Percentiles rank a stretch among this genome's conserved stretches.
phyloP scores from a whole-genome alignment of 1,140 invertebrate species.

The Apis cerana region DNA sequence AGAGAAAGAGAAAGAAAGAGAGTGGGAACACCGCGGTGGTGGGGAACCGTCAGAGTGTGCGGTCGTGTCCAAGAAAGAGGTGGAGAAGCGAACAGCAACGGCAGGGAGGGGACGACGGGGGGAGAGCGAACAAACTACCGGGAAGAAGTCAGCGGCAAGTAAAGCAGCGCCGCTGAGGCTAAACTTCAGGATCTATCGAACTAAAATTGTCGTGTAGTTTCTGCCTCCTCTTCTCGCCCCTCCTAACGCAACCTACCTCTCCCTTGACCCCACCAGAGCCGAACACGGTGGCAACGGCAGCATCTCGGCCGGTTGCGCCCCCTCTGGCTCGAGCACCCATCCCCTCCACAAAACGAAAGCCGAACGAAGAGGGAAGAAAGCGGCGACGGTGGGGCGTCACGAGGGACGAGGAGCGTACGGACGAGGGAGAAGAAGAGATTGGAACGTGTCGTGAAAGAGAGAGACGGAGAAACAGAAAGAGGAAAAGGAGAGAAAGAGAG shows the following conservation, averaged over 20 bases:
- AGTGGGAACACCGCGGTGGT: constrained; percentile 30
- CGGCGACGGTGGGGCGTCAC: constrained; percentile 58
- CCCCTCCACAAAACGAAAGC: constrained; percentile 66
- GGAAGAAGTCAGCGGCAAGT: constrained; percentile 79
- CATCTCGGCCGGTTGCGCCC: constrained; percentile 61
- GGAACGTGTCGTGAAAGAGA: constrained; percentile 44
- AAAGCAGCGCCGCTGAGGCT: constrained; percentile 77
- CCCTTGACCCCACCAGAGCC: constrained; percentile 61
- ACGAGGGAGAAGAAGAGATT: constrained; percentile 49
- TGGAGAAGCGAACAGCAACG: constrained; percentile 47
- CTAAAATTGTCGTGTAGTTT: constrained; percentile 81
- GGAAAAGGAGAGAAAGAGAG: constrained; percentile 63
- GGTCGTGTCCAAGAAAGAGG: constrained; percentile 53
- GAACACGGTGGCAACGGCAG: constrained; percentile 46
- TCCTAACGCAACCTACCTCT: constrained; percentile 38
- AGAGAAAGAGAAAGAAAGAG: constrained; percentile 35
- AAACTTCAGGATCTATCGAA: constrained; percentile 79
- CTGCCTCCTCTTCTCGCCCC: constrained; percentile 67
- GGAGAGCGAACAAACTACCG: constrained; percentile 78
- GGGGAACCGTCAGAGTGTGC: constrained; percentile 56
- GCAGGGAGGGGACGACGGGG: constrained; percentile 64
- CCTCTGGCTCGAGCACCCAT: constrained; percentile 54
- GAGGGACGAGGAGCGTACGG: constrained; percentile 47
- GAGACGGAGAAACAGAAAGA: constrained; percentile 56
- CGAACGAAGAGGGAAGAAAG: constrained; percentile 73